A percentile compares a stretch with the other conserved stretches of the same genome.
Evolutionary conservation across 2,888 invertebrate genomes (phyloP).

Genomic region (Villa cingulata): DNA sequence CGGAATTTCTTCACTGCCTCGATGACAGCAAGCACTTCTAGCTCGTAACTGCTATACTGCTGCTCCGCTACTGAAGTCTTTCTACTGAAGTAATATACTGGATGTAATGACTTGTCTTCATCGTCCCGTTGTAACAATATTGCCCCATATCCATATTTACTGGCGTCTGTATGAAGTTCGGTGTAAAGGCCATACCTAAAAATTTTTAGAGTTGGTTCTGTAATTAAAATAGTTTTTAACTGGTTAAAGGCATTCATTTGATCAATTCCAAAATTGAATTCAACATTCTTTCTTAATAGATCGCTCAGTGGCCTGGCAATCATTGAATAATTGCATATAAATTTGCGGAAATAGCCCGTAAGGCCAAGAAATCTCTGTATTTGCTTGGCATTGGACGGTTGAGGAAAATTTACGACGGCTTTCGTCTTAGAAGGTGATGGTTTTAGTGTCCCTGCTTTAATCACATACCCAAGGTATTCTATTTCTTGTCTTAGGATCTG

Average conservation of each 20-base stretch:
- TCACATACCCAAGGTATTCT: background rate
- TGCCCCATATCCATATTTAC: background rate
- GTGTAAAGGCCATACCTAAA: background rate
- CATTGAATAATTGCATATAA: background rate
- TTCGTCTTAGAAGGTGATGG: no score
- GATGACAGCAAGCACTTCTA: no score
- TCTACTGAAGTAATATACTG: no score
- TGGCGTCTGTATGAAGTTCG: no score
- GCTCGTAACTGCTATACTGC: no score
- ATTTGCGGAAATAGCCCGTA: conserved; percentile 1
- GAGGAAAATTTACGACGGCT: background rate
- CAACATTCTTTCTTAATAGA: background rate
- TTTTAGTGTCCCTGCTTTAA: no score
- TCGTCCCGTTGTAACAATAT: no score
- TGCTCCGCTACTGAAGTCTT: no score
- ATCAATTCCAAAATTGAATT: background rate
- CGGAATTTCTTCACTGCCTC: no score
- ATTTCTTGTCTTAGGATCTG: background rate
- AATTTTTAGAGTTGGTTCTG: background rate
- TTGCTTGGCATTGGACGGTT: background rate
- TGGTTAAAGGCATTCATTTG: background rate
- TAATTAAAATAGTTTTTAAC: background rate
- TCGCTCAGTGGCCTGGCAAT: background rate
- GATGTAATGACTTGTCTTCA: no score
- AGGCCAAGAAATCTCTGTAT: background rate